These are phyloP conservation scores for Tigriopus californicus DNA, from an alignment of 2,888 invertebrate species.

Conservation along the genomic window DNA sequence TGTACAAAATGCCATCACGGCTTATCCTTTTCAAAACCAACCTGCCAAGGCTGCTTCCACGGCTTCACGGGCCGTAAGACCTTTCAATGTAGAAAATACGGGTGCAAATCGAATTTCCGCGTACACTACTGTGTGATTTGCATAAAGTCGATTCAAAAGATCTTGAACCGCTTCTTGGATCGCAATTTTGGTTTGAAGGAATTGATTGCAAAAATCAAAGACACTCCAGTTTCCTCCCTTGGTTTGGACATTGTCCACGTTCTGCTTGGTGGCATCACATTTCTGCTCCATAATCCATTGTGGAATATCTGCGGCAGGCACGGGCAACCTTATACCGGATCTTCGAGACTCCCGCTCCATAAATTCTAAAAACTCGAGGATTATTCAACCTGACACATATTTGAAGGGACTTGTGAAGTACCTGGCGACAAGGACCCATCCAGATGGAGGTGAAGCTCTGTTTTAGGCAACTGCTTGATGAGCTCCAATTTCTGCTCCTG, in stretches of 20 bases:
- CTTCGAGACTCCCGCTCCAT: neutral
- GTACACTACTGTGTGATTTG: neutral
- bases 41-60: neutral
- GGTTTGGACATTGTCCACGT: neutral
- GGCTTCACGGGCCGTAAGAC: neutral
- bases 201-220: conserved; percentile 3
- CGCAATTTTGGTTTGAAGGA: neutral
- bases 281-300: neutral
- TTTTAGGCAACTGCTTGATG: neutral
- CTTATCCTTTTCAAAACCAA: neutral
- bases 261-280: neutral
- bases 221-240: neutral
- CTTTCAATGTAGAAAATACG: neutral
- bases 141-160: neutral
- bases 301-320: neutral
- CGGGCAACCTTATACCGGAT: neutral
- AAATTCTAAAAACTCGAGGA: neutral
- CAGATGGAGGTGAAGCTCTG: neutral
- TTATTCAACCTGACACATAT: no score
- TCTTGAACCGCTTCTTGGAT: neutral
- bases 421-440: neutral
- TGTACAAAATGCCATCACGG: neutral
- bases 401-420: no score
- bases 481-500: no score
- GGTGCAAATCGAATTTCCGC: neutral